These are phyloP conservation scores for Hipparchia semele DNA, from an alignment of 2,888 invertebrate genomes.

Conservation along the genomic window DNA sequence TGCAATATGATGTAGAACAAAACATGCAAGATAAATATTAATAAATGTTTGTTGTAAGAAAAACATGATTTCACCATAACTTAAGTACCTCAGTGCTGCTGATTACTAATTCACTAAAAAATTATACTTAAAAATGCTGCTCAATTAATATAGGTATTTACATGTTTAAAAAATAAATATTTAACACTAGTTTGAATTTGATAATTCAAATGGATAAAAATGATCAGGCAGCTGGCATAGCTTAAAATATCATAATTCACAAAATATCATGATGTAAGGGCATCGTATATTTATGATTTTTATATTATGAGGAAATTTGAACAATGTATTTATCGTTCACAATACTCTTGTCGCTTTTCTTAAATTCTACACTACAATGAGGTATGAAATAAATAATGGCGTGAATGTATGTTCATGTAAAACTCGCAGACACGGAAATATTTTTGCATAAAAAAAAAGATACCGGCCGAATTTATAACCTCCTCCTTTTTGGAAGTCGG, in stretches of 20 bases:
- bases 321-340: conserved; percentile 14
- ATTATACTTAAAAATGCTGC: conserved; percentile 67
- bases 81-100: conserved; percentile 70
- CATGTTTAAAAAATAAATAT: conserved; percentile 16
- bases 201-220: conserved; percentile 10
- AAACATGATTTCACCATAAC: conserved; percentile 37
- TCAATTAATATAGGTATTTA: conserved; percentile 43
- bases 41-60: conserved; percentile 3
- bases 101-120: conserved; percentile 40
- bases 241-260: not conserved
- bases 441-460: too few relatives aligned
- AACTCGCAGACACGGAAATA: not conserved
- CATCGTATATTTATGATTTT: not conserved
- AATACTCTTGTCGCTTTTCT: conserved; percentile 52
- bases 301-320: not conserved
- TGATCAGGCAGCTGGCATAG: conserved; percentile 25
- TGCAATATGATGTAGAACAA: conserved; percentile 1
- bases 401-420: conserved; percentile 30
- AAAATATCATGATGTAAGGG: not conserved
- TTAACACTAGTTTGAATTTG: conserved; percentile 18
- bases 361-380: conserved; percentile 62
- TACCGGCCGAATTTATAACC: too few relatives aligned
- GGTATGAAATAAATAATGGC: conserved; percentile 68
- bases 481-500: too few relatives aligned
- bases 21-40: conserved; percentile 5